Conservation (phyloP, 2,888 invertebrate species). For the Notocelia uddmanniana region DNA sequence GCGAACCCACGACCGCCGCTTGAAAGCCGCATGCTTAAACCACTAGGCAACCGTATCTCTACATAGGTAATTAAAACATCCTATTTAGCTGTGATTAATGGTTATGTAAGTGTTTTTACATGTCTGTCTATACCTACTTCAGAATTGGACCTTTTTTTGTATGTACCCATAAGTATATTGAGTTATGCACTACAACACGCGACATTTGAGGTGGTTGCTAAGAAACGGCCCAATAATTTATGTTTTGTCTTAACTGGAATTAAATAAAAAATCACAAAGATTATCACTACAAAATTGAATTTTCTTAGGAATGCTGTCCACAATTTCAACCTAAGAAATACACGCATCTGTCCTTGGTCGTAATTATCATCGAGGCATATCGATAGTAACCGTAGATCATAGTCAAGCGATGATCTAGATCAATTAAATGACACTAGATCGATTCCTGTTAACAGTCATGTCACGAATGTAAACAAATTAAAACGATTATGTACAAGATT, state of each 20-base stretch:
- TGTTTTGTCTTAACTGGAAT: too few relatives aligned
- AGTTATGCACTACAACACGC: not conserved
- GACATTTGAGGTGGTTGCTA: too few relatives aligned
- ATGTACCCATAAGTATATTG: not conserved
- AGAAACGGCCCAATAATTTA: too few relatives aligned
- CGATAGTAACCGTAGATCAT: not conserved
- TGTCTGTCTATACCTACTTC: not conserved
- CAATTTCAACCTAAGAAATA: not conserved
- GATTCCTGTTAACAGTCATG: constrained; percentile 8
- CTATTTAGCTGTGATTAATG: too few relatives aligned
- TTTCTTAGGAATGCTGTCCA: too few relatives aligned
- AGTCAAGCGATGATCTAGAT: constrained; percentile 10
- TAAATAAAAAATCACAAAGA: too few relatives aligned
- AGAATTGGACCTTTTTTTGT: not conserved
- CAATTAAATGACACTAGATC: constrained; percentile 17
- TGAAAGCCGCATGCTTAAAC: too few relatives aligned
- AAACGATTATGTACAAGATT: constrained; percentile 4
- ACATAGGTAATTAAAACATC: too few relatives aligned
- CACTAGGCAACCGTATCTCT: too few relatives aligned
- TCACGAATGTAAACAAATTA: constrained; percentile 25
- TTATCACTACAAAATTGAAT: too few relatives aligned
- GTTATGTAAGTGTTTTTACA: not conserved
- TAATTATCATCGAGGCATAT: not conserved
- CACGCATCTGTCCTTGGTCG: not conserved
- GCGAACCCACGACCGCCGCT: too few relatives aligned